Conservation (phyloP, 2,888 invertebrate genomes). For the Polia nebulosa region DNA sequence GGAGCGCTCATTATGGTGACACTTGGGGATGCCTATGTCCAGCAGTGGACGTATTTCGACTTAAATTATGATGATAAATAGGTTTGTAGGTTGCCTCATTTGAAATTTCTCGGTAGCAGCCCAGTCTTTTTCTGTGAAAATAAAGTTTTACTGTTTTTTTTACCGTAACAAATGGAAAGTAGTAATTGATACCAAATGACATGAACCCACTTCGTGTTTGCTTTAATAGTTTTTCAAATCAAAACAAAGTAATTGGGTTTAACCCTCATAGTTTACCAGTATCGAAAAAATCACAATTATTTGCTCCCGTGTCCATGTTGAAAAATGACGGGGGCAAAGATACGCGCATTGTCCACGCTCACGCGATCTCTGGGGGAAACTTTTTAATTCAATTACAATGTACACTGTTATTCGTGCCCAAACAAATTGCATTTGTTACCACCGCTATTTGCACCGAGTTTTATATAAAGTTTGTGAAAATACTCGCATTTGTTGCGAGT, state of each 20-base stretch:
- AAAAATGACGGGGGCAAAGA: conserved; percentile 34
- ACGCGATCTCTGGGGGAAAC: conserved; percentile 61
- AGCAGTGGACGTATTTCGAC: no score
- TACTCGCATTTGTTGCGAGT: conserved; percentile 22
- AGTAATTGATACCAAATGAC: background rate
- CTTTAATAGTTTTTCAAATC: conserved; percentile 7
- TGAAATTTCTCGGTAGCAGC: no score
- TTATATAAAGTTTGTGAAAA: conserved; percentile 43
- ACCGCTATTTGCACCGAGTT: conserved; percentile 46
- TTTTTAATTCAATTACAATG: conserved; percentile 74
- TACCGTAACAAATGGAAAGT: no score
- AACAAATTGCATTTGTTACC: conserved; percentile 65
- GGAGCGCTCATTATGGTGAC: no score
- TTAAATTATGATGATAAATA: no score
- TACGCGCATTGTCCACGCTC: conserved; percentile 22
- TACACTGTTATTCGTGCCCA: conserved; percentile 62
- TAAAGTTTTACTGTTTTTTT: no score
- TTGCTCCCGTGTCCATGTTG: background rate
- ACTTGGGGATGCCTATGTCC: no score
- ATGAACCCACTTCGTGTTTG: background rate
- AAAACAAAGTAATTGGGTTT: conserved; percentile 17
- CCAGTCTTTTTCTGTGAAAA: no score
- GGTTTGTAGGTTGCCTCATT: no score
- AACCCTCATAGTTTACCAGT: conserved; percentile 9
- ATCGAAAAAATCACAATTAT: conserved; percentile 37